Evolutionary conservation across 2,797 vertebrate species (phyloP).

Genomic region (Threskiornis aethiopicus): DNA sequence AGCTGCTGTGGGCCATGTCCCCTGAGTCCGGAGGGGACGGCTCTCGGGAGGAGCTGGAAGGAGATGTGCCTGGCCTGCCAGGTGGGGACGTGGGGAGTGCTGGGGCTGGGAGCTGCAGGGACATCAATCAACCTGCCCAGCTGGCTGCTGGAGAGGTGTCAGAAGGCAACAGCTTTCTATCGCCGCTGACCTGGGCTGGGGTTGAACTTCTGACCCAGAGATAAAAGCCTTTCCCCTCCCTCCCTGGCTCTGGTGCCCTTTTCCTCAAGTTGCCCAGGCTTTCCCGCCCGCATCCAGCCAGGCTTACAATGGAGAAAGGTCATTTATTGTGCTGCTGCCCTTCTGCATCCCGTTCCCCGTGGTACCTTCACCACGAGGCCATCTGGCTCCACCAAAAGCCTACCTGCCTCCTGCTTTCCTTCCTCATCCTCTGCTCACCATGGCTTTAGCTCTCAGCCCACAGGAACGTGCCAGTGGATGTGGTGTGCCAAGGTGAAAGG

Average conservation of each 20-base stretch:
- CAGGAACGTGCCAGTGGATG: rapidly evolving
- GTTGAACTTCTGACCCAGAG: conserved; percentile 42
- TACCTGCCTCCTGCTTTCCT: neutral
- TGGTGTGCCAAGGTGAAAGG: neutral
- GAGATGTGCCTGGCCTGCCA: neutral
- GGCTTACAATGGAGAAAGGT: neutral
- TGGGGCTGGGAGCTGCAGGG: neutral
- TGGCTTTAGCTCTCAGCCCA: neutral
- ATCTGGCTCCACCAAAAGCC: neutral
- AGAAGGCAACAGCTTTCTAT: conserved; percentile 39
- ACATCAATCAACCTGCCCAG: conserved; percentile 30
- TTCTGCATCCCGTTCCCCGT: neutral
- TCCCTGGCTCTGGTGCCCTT: neutral
- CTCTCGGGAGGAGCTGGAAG: neutral
- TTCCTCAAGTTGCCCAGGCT: neutral
- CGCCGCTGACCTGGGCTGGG: neutral
- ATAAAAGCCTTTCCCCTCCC: conserved; percentile 6
- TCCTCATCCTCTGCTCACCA: neutral
- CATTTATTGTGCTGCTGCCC: neutral
- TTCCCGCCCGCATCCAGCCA: neutral
- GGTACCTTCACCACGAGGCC: neutral
- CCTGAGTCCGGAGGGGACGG: neutral
- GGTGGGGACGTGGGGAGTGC: neutral
- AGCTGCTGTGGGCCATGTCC: neutral
- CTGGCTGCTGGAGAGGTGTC: conserved; percentile 20